Conservation (phyloP, 2,888 invertebrate genomes). For the Stictocephala bisonia region DNA sequence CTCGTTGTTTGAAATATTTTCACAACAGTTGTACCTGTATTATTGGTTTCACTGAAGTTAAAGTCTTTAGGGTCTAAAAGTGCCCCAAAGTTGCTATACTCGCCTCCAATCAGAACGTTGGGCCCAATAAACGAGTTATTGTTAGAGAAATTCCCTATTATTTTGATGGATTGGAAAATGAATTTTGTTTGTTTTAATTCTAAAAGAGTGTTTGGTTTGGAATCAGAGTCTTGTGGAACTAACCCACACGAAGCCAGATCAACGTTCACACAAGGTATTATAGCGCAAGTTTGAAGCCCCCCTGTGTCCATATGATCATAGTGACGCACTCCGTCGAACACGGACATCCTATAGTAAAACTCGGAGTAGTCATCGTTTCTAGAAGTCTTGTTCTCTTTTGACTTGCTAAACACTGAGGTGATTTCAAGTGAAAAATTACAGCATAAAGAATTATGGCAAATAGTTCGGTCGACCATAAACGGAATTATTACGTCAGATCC, state of each 20-base stretch:
- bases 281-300: constrained; percentile 46
- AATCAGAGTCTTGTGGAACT: not conserved
- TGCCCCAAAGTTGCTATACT: not conserved
- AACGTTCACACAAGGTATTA: constrained; percentile 45
- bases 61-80: not conserved
- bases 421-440: constrained; percentile 43
- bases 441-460: constrained; percentile 44
- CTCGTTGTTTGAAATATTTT: not conserved
- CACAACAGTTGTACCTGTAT: not conserved
- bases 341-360: constrained; percentile 42
- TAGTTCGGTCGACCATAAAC: not conserved
- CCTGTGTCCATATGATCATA: constrained; percentile 32
- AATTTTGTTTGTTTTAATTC: not conserved
- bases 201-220: not conserved
- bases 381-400: not conserved
- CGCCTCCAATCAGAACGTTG: not conserved
- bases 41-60: not conserved
- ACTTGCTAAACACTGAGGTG: constrained; percentile 24
- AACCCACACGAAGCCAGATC: constrained; percentile 41
- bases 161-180: constrained; percentile 3
- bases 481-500: not conserved
- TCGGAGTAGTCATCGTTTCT: constrained; percentile 40
- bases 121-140: constrained; percentile 9
- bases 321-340: constrained; percentile 42
- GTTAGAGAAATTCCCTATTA: constrained; percentile 18